phyloP scores from a whole-genome alignment of 2,888 invertebrate species.

The Drosophila koepferae region DNA sequence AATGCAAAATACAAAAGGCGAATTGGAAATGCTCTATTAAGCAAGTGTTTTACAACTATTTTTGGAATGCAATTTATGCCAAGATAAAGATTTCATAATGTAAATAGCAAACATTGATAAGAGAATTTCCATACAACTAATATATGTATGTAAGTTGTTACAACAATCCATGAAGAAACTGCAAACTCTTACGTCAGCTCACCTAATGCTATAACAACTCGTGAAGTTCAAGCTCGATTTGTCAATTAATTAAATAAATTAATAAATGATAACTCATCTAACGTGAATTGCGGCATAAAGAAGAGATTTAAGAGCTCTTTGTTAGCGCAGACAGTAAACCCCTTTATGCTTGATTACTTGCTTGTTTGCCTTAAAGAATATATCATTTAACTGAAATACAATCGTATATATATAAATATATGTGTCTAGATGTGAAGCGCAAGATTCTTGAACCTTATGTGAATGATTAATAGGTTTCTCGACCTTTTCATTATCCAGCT shows the following conservation, averaged over 20 bases:
- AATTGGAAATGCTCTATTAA: conserved; percentile 2
- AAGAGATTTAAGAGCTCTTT: not conserved
- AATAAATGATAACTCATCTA: not conserved
- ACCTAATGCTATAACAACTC: no score
- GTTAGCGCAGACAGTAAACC: not conserved
- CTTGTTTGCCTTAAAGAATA: conserved; percentile 26
- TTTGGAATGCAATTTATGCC: not conserved
- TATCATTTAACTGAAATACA: not conserved
- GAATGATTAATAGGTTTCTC: conserved; percentile 44
- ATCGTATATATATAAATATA: conserved; percentile 1
- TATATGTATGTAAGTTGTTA: not conserved
- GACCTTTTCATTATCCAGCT: conserved; percentile 9
- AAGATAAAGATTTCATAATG: not conserved
- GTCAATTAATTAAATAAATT: not conserved
- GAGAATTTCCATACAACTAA: not conserved
- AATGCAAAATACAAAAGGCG: conserved; percentile 7
- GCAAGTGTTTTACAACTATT: not conserved
- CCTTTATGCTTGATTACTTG: conserved; percentile 22
- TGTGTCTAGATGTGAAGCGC: not conserved
- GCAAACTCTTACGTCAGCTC: not conserved
- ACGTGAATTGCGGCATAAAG: not conserved
- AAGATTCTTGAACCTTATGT: conserved; percentile 28
- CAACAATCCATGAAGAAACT: not conserved
- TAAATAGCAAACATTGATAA: not conserved
- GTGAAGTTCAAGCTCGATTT: no score